Evolutionary conservation across 2,888 invertebrate genomes (phyloP), one percentile per base, ranked within the genome.

Genomic region (Drosophila borealis): DNA sequence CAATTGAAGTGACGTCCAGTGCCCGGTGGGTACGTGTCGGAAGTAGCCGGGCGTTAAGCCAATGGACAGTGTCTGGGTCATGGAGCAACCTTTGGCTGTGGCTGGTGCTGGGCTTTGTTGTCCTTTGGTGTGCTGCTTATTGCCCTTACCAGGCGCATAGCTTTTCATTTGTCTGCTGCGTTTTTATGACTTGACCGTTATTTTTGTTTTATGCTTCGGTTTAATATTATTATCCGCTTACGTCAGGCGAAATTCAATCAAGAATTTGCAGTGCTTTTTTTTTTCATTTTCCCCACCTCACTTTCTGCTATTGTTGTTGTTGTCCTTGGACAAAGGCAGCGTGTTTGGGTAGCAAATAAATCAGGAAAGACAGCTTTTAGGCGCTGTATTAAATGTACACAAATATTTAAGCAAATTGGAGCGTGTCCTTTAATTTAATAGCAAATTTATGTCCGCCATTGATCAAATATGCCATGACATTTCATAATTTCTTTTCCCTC

Each of bases 191-290:
- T 81, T 72, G 69, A 68, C 53, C 82, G 70, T 76, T 79, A 79
- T 82, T 68, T 73, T 75, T 70, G 63, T 71, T 83, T 81, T 80
- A 72, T 78, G 69, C 71, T 75, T 75, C 48, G 54, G 50, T 71
- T 71, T 81, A 65, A 81, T 71, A 75, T 81, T 65, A 64, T 77
- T 73, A 17, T 81, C 81, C 85, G 85, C 85, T 81, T 81, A 81
- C 77, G 81, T 81, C 85, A 81, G 85, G 70, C 68, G 57, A 84
- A 81, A 85, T 81, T 82, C 80, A 82, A 82, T 82, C 85, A 82
- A 81, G 75, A 81, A 72, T 81, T 84, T 80, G 57, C 74, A 78
- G 62, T 64, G 69, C 21, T 61, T 62, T 73, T 68, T 59, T 39
- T n/a, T 50, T 11, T 14, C 34, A 3, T 37, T 44, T 2, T 34